Percentiles rank a stretch among this genome's conserved stretches.
These are phyloP conservation scores for Sitodiplosis mosellana DNA, from an alignment of 1,140 invertebrate genomes.

Conservation along the genomic window DNA sequence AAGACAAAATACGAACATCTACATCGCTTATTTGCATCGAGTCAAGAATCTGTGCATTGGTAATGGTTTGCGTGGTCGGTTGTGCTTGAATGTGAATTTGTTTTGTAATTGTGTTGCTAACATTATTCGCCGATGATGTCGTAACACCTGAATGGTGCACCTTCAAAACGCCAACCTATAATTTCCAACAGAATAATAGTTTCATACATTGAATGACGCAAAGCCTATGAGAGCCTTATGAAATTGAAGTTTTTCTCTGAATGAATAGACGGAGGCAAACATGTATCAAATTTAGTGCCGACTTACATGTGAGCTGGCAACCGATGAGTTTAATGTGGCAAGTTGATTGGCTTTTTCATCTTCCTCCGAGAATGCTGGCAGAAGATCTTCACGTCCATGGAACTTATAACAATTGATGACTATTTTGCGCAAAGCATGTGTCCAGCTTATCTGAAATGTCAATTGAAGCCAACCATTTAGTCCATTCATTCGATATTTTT, in stretches of 20 bases:
- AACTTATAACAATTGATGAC: conserved; percentile 98
- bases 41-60: conserved; percentile 50
- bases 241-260: no score
- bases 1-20: conserved; percentile 36
- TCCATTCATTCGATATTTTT: not conserved
- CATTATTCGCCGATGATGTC: conserved; percentile 12
- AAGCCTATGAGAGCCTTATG: no score
- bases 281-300: no score
- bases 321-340: conserved; percentile 24
- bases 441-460: conserved; percentile 80
- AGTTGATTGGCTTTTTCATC: conserved; percentile 51
- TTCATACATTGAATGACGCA: no score
- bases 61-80: conserved; percentile 28
- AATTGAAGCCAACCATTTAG: not conserved
- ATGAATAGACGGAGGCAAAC: no score
- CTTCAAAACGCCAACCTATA: conserved; percentile 43
- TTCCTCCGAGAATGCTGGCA: conserved; percentile 86
- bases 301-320: conserved; percentile 20
- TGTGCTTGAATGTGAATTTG: conserved; percentile 30
- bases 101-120: conserved; percentile 24
- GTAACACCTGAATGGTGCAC: conserved; percentile 27
- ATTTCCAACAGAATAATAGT: no score
- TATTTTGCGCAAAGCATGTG: conserved; percentile 89
- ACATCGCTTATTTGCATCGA: conserved; percentile 42
- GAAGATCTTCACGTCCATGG: conserved; percentile 85